Conservation (phyloP, 2,888 invertebrate species). For the Chirona hameri region DNA sequence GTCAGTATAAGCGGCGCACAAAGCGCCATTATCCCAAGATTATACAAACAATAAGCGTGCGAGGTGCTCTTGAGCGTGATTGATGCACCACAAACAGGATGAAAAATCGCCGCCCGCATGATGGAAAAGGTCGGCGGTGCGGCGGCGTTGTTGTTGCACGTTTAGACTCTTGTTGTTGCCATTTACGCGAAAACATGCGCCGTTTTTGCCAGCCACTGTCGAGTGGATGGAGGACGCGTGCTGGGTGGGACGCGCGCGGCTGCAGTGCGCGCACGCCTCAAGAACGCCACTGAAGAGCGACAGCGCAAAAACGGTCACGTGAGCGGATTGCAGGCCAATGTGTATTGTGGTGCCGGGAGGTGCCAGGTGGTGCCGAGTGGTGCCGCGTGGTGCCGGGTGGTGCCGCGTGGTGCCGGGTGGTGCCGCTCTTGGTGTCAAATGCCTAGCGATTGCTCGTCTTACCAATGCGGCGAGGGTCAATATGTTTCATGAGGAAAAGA, state of each 20-base stretch:
- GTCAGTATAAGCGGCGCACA: not conserved
- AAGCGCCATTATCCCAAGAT: not conserved
- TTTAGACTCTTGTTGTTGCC: constrained; percentile 9
- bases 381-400: no score
- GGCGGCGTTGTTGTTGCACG: not conserved
- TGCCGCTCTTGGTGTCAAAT: not conserved
- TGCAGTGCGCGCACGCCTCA: not conserved
- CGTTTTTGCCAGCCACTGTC: not conserved
- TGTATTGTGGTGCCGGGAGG: not conserved
- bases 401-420: no score
- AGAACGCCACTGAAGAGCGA: not conserved
- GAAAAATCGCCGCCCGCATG: not conserved
- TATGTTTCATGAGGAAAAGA: no score
- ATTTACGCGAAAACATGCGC: constrained; percentile 27
- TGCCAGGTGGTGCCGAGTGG: not conserved
- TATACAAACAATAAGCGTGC: not conserved
- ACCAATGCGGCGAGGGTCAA: not conserved
- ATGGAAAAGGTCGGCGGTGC: not conserved
- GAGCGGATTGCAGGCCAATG: not conserved
- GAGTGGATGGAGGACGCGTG: constrained; percentile 5
- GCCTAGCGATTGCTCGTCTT: not conserved
- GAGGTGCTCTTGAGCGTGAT: not conserved
- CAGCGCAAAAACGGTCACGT: not conserved
- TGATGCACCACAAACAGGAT: constrained; percentile 1
- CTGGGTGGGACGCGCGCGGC: not conserved